Percentiles rank a stretch among this genome's conserved stretches.
Evolutionary conservation across 53 echinoderm and acorn worm genomes (phyloP).

Genomic region (Echinometra lucunter): DNA sequence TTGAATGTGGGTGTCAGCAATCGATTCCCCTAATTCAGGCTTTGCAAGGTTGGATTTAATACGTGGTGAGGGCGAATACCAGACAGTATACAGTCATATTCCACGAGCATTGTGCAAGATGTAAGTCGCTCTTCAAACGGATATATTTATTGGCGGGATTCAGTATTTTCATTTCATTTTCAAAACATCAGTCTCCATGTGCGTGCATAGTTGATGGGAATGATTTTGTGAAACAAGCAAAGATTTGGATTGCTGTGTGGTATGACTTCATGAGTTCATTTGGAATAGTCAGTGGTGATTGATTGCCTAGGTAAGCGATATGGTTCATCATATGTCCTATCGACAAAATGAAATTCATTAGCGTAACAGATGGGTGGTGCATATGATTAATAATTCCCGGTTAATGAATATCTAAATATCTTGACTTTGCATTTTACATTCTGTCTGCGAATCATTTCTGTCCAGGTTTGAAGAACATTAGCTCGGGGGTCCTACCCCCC

Average conservation of each 20-base stretch:
- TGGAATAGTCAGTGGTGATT: not conserved
- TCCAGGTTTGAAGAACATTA: too few relatives aligned
- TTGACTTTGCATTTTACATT: too few relatives aligned
- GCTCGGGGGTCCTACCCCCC: too few relatives aligned
- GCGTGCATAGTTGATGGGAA: not conserved
- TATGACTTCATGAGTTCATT: not conserved
- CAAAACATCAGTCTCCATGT: not conserved
- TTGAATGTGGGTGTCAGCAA: conserved; percentile 1
- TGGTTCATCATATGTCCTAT: not conserved
- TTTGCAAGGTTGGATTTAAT: not conserved
- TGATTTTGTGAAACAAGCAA: not conserved
- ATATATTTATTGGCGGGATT: not conserved
- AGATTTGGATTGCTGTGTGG: not conserved
- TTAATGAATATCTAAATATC: too few relatives aligned
- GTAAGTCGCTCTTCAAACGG: not conserved
- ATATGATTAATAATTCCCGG: not conserved
- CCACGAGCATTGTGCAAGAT: not conserved
- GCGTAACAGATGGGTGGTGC: not conserved
- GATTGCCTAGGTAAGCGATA: not conserved
- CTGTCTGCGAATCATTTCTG: too few relatives aligned
- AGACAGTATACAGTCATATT: not conserved
- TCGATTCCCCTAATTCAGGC: not conserved
- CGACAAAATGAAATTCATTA: not conserved
- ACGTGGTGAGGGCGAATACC: not conserved
- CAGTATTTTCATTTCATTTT: not conserved